phyloP scores from a whole-genome alignment of 2,113 vertebrate species.

The Dryoscopus gambensis region DNA sequence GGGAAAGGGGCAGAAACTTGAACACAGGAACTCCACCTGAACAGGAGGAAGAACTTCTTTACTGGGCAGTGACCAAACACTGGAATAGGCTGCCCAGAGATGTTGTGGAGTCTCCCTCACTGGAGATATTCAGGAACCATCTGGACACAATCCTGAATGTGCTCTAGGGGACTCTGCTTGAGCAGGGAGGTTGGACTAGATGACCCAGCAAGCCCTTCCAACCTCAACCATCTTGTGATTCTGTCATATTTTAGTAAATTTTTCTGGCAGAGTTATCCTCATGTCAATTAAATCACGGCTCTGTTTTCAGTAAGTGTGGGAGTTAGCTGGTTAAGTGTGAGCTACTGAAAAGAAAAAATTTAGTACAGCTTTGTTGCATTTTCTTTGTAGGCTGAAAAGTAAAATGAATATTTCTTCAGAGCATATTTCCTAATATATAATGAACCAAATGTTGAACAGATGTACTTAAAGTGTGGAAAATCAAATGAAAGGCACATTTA shows the following conservation, averaged over 20 bases:
- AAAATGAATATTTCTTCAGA: conserved; percentile 51
- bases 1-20: neutral
- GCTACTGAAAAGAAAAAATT: neutral
- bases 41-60: neutral
- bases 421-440: conserved; percentile 34
- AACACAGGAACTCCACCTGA: neutral
- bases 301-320: conserved; percentile 4
- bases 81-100: neutral
- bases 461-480: conserved; percentile 71
- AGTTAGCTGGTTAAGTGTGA: neutral
- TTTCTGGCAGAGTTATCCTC: neutral
- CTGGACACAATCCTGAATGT: neutral
- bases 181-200: neutral
- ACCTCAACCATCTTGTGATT: neutral
- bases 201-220: neutral
- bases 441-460: conserved; percentile 75
- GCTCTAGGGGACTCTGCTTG: neutral
- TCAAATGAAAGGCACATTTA: conserved; percentile 72
- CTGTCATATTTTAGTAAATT: neutral
- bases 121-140: neutral
- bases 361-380: neutral
- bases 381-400: conserved; percentile 36
- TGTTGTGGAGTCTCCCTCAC: neutral
- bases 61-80: rapidly evolving
- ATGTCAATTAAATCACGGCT: neutral